Evolutionary conservation across 1,140 invertebrate species (phyloP), one percentile per base, ranked within the genome.

Genomic region (Zaprionus capensis): DNA sequence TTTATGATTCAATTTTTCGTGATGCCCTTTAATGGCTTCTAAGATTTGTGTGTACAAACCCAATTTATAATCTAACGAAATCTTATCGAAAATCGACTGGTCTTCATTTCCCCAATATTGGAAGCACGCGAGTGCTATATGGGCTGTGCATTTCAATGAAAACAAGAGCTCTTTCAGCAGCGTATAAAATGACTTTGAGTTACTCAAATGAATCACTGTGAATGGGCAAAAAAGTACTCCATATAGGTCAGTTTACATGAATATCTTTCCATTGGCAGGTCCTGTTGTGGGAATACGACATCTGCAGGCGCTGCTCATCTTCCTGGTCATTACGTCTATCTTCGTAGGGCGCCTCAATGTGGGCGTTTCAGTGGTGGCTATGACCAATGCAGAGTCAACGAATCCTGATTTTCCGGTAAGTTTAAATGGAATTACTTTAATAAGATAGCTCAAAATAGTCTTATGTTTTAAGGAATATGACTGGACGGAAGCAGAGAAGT

Each of bases 331-430:
- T 5, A 82, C 75, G 7, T 20, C 63, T 1, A 17, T 81, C 9
- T 91, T 82, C 53, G 55, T 87, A 11, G 84, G 76, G 9, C 85
- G 88, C 26, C 68, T 90, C 3, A 91, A 91, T 85, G 83, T 74
- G 2, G 83, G 88, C 2, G 88, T 91, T 0, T 80, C 80, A 2
- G 72, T 91, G 17, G 88, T 91, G 34, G 88, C 88, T 46, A 79
- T 91, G 84, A 91, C 88, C 15, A 81, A 87, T 59, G 79, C 90
- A 0, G 81, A 87, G n/a, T 77, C 82, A 0, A 74, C 77, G 92
- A 22, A 94, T 94, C 62, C 87, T 94, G 3, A 96, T 5, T 96
- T 96, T 81, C 65, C 76, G 1, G 88, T 85, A 62, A 65, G 76
- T 11, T 6, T 9, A 11, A 9, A 1, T 9, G 26, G 6, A 26